Evolutionary conservation across 2,113 vertebrate genomes (phyloP), one percentile per base, ranked within the genome.

Genomic region (Microtus pennsylvanicus): DNA sequence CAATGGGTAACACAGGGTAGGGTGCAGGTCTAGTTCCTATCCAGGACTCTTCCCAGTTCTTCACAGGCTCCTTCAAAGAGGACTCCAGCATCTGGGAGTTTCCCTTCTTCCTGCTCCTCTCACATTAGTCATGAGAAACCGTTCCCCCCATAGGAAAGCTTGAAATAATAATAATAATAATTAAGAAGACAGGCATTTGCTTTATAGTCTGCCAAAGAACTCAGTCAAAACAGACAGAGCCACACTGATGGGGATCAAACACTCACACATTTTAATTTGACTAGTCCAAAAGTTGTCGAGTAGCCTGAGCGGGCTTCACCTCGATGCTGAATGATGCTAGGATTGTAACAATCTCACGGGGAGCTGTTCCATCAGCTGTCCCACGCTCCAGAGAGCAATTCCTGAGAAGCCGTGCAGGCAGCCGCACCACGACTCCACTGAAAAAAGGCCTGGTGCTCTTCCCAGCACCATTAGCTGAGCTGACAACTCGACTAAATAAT

Each of bases 141-240:
- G 87, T 90, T 89, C 83, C 45, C 85, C 28, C 78, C 45, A 55
- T 21, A 78, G 65, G 82, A 52, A 92, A 96, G 45, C 85, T 85
- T 90, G 47, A 87, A 87, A 93, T 55, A 81, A 75, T 55, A 81
- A 75, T 72, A 81, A 75, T 72, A 58, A 81, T 16, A 47, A 19
- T 19, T 26, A 83, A 35, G 7, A 85, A 26, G 16, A 74, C 78
- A 75, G 35, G 33, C 65, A 19, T 65, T n/a, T 42, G n/a, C n/a
- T 91, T 90, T 86, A n/a, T 14, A 61, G 47, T 42, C 76, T 83
- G 80, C 88, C 52, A 85, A 35, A 95, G 87, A 61, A 33, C 83
- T 63, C 90, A 74, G 75, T 22, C 26, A 82, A 58, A 76, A 74
- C 9, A 24, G 35, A 63, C 24, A 42, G 72, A 47, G 5, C 3